Evolutionary conservation across 1,140 invertebrate species (phyloP), one percentile per base, ranked within the genome.

Genomic region (Euura lappo): DNA sequence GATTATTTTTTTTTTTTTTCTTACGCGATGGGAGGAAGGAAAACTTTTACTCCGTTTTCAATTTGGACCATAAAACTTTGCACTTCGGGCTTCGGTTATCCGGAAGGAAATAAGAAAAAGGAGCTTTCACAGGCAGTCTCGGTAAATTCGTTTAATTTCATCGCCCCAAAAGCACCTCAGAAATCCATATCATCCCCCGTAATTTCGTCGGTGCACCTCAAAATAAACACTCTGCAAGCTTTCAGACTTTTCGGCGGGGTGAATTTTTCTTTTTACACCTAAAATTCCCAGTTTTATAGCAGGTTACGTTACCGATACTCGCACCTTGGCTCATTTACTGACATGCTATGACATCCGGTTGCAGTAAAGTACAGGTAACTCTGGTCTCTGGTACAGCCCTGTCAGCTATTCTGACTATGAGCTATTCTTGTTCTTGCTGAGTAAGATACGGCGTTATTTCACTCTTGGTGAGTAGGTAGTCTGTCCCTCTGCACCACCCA

Each of bases 1-100:
- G 76, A 72, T 80, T 71, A 45, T 65, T 64, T n/a, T 45, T 71
- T 67, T 74, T 51, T 42, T 51, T 66, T 69, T 66, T n/a, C 69
- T 70, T 51, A n/a, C 3, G 2, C 64, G 51, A 47, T 60, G 3
- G 13, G 10, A 11, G 3, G 3, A n/a, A 60, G 51, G 42, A 71
- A 71, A 71, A 71, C 47, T 51, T 51, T 51, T 51, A 7, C 11
- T 2, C 47, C 11, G 6, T 51, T 51, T 7, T 51, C 7, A 51
- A 51, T n/a, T 51, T 51, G 7, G 28, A 28, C 28, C 28, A 28
- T 28, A 60, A 60, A 60, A 60, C 51, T 60, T 60, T 60, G 51
- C 51, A 60, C 51, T 60, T 60, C 51, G 51, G 51, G 13, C 51
- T 60, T 60, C 28, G 28, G 28, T 28, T 28, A 28, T 28, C 28